Percentiles rank a stretch among this genome's conserved stretches.
phyloP scores from a whole-genome alignment of 2,113 vertebrate species.

The Sander vitreus region DNA sequence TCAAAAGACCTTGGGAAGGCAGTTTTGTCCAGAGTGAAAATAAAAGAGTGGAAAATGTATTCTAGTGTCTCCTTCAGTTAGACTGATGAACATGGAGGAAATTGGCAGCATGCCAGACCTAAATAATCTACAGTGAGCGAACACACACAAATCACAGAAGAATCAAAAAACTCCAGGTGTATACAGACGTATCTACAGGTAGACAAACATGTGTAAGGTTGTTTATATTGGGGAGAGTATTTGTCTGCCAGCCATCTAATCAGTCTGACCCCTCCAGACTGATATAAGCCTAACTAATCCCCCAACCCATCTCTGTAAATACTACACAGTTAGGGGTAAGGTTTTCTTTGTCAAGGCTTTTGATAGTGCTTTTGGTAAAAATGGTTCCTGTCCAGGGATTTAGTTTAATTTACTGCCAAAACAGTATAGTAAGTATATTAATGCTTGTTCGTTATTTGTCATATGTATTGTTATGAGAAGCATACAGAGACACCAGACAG shows the following conservation, averaged over 20 bases:
- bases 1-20: background rate
- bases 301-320: constrained; percentile 49
- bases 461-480: background rate
- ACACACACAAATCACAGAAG: background rate
- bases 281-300: constrained; percentile 70
- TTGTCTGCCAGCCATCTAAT: constrained; percentile 58
- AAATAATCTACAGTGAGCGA: background rate
- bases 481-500: background rate
- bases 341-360: background rate
- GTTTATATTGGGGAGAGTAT: constrained; percentile 31
- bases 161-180: background rate
- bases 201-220: background rate
- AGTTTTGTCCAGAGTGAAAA: constrained; percentile 27
- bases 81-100: constrained; percentile 20
- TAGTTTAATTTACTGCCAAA: background rate
- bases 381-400: background rate
- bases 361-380: background rate
- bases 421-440: background rate
- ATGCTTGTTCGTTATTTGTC: background rate
- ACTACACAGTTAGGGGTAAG: constrained; percentile 25
- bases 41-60: constrained; percentile 12
- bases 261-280: constrained; percentile 70
- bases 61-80: constrained; percentile 23
- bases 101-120: background rate
- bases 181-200: background rate